Percentiles rank a stretch among this genome's conserved stretches.
Conservation (phyloP, 2,888 invertebrate species). For the Pegoplata infirma region DNA sequence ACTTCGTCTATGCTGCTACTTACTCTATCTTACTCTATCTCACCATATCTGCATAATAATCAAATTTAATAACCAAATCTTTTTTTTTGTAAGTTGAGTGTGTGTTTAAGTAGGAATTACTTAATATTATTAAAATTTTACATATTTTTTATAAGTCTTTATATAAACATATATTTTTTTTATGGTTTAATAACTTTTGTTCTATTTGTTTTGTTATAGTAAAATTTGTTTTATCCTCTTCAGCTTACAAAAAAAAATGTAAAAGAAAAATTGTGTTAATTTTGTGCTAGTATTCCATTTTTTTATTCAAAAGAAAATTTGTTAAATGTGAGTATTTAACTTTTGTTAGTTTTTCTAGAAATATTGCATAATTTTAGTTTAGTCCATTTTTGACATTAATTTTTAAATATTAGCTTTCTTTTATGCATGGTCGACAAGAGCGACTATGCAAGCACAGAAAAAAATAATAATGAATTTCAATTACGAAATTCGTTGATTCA, state of each 20-base stretch:
- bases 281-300: neutral
- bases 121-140: neutral
- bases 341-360: neutral
- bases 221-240: neutral
- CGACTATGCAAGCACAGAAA: no score
- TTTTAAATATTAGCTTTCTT: neutral
- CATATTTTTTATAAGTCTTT: neutral
- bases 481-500: no score
- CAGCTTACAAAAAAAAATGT: no score
- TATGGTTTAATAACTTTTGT: slow-evolving; percentile 1
- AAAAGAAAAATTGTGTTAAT: neutral
- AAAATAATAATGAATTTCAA: no score
- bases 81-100: neutral
- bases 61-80: neutral
- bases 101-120: neutral
- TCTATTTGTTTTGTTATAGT: neutral
- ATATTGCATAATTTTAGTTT: neutral
- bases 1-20: neutral
- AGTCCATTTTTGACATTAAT: neutral
- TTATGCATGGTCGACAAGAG: neutral
- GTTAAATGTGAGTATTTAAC: neutral
- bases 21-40: no score
- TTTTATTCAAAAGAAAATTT: no score
- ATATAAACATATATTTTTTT: neutral
- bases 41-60: slow-evolving; percentile 37